Percentiles rank a stretch among this genome's conserved stretches.
Evolutionary conservation across 2,797 vertebrate genomes (phyloP).

Genomic region (Picus viridis): DNA sequence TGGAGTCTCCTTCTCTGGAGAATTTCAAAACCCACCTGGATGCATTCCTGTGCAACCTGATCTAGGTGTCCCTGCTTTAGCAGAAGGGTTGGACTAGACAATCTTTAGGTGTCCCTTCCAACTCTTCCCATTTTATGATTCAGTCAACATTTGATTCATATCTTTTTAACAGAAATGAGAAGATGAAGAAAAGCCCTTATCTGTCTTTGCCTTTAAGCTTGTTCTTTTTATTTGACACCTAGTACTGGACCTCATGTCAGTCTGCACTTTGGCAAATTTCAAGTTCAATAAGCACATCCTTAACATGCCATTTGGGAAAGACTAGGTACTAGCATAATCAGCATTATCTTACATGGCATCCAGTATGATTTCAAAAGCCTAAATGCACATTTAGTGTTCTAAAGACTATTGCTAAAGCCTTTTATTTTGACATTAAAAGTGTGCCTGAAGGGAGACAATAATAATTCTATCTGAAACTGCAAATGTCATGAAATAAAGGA

Average conservation of each 20-base stretch:
- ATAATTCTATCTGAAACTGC: background rate
- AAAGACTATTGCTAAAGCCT: background rate
- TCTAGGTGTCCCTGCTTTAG: too few species aligned
- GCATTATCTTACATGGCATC: background rate
- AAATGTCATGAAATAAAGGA: background rate
- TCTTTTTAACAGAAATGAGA: background rate
- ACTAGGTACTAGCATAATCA: background rate
- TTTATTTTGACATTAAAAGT: conserved; percentile 13
- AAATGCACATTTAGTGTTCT: background rate
- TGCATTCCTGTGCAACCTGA: too few species aligned
- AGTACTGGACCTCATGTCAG: background rate
- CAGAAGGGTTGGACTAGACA: too few species aligned
- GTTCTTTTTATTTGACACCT: background rate
- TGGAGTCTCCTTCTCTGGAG: too few species aligned
- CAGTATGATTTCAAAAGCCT: background rate
- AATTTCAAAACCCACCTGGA: too few species aligned
- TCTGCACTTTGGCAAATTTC: background rate
- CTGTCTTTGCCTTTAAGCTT: background rate
- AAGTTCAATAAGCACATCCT: background rate
- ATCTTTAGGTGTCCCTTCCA: too few species aligned
- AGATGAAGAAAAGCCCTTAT: background rate
- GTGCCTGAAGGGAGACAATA: background rate
- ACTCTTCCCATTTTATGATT: background rate
- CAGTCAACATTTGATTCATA: background rate
- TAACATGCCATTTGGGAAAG: background rate